Evolutionary conservation across 2,113 vertebrate species (phyloP), one percentile per base, ranked within the genome.

Genomic region (Sylvietta virens): DNA sequence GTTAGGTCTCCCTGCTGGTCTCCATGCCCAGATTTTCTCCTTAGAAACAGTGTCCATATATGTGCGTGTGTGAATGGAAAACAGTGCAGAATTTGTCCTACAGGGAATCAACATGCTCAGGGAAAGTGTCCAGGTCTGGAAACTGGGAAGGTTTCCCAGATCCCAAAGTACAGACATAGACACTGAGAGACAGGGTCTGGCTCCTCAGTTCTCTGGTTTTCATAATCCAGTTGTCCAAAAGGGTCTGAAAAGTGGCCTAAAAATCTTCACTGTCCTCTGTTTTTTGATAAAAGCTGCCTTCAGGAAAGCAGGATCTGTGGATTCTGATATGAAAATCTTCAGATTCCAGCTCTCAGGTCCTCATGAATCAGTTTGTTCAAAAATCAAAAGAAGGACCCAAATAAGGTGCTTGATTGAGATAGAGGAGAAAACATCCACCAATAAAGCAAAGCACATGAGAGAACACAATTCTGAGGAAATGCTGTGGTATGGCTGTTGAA

Each of bases 141-240:
- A 95, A 97, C 88, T 92, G 82, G 94, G 94, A 96, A 93, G 10
- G 13, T 42, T 96, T 96, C 92, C 90, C 87, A 81, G 95, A 92
- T 96, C 81, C 84, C n/a, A 26, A 92, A 96, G 88, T 93, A 93
- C 90, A 93, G 94, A 80, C 85, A 82, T 6, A 94, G 66, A 40
- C 84, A 82, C 66, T 44, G 44, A 90, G 30, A 93, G 58, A 15
- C 74, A 65, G 61, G 66, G 28, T 79, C 82, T 92, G 91, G 72
- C 81, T 95, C 74, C 42, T 45, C 39, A 45, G 14, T 82, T 89
- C 80, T 86, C 77, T 22, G 10, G 10, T 86, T 92, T 97, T 94
- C 62, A 47, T 69, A 72, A 83, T 85, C 9, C 44, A n/a, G 1
- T 92, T 92, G 61, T 94, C 45, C 86, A 87, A 74, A 88, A 61